Conservation (phyloP, 2,797 vertebrate genomes). For the Myoxocephalus aenaeus region DNA sequence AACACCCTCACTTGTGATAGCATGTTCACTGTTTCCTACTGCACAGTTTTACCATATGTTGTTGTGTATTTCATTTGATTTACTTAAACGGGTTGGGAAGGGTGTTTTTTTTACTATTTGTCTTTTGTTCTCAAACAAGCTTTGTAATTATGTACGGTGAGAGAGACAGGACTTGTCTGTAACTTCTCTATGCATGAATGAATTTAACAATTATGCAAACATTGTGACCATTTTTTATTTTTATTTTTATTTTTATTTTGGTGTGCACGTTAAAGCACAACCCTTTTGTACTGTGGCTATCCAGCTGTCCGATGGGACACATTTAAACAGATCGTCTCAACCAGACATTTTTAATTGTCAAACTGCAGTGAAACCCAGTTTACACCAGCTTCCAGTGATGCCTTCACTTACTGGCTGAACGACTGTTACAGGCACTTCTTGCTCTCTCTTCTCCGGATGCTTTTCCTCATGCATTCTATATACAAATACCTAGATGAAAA, state of each 20-base stretch:
- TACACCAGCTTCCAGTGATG: slow-evolving; percentile 24
- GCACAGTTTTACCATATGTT: slow-evolving; percentile 58
- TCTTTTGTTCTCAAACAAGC: slow-evolving; percentile 43
- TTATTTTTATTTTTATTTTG: background rate
- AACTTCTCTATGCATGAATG: slow-evolving; percentile 44
- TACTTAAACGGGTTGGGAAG: slow-evolving; percentile 51
- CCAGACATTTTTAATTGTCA: slow-evolving; percentile 30
- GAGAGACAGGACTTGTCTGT: slow-evolving; percentile 42
- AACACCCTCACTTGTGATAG: slow-evolving; percentile 44
- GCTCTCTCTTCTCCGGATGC: slow-evolving; percentile 40
- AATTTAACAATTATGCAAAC: slow-evolving; percentile 45
- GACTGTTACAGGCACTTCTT: slow-evolving; percentile 46
- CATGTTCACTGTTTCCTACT: slow-evolving; percentile 51
- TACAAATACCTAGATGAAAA: slow-evolving; percentile 67
- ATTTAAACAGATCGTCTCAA: slow-evolving; percentile 30
- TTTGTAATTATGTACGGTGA: slow-evolving; percentile 69
- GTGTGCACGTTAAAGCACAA: background rate
- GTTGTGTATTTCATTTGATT: slow-evolving; percentile 61
- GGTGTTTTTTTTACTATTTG: slow-evolving; percentile 24
- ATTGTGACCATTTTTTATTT: background rate
- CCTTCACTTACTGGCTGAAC: slow-evolving; percentile 24
- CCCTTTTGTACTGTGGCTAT: slow-evolving; percentile 11
- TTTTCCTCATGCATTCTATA: slow-evolving; percentile 61
- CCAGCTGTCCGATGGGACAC: slow-evolving; percentile 18
- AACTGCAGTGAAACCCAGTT: slow-evolving; percentile 32